Evolutionary conservation across 2,113 vertebrate genomes (phyloP).

Genomic region (Plestiodon gilberti): DNA sequence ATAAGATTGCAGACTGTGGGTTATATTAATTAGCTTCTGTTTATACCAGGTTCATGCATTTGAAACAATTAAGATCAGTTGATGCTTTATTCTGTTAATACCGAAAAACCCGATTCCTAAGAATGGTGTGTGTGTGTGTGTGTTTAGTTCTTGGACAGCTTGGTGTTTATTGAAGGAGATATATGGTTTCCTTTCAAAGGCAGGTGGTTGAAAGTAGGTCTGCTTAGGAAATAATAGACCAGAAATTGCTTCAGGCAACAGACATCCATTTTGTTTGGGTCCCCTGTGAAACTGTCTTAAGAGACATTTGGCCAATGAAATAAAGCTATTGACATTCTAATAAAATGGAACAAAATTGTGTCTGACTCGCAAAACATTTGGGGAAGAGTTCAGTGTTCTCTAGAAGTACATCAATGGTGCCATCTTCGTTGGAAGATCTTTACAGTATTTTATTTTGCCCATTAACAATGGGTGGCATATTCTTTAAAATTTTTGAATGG

Average conservation of each 20-base stretch:
- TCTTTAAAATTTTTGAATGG: not conserved
- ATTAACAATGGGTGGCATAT: not conserved
- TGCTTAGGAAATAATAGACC: not conserved
- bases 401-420: not conserved
- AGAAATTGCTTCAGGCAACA: not conserved
- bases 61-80: not conserved
- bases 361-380: not conserved
- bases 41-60: not conserved
- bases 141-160: not conserved
- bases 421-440: not conserved
- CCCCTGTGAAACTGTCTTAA: not conserved
- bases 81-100: not conserved
- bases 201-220: not conserved
- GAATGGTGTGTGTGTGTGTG: not conserved
- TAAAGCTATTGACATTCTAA: not conserved
- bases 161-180: not conserved
- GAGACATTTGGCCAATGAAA: not conserved
- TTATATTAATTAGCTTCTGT: not conserved
- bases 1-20: no score
- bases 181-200: not conserved
- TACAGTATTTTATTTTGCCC: not conserved
- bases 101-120: not conserved
- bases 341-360: not conserved
- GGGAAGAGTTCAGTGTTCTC: not conserved
- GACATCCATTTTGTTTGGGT: not conserved